Conservation (phyloP, 2,113 vertebrate genomes). For the Edolisoma coerulescens region DNA sequence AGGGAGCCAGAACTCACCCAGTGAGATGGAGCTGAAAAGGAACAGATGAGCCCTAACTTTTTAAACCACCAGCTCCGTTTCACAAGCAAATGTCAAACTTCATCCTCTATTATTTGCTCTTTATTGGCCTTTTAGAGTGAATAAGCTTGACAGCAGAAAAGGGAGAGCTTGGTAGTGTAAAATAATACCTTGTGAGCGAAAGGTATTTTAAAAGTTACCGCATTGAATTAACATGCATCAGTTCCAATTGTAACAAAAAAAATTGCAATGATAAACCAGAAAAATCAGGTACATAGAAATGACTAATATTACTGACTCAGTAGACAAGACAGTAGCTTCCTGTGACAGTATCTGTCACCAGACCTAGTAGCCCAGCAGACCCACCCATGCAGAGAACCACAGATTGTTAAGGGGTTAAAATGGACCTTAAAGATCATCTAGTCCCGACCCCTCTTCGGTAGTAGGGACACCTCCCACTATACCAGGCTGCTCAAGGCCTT, state of each 20-base stretch:
- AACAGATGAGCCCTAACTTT: neutral
- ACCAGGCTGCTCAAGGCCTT: neutral
- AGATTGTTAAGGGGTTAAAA: neutral
- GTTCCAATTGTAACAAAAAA: neutral
- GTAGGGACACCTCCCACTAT: neutral
- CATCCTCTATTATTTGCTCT: constrained; percentile 20
- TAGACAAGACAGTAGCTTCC: neutral
- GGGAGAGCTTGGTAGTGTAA: neutral
- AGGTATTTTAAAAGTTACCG: neutral
- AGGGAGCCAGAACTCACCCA: neutral
- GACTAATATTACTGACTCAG: neutral
- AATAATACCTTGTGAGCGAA: neutral
- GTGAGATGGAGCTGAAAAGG: neutral
- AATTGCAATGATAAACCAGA: neutral
- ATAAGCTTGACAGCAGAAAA: neutral
- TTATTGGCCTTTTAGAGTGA: constrained; percentile 17
- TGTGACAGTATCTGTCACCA: neutral
- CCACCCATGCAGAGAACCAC: neutral
- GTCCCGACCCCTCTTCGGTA: fast-evolving
- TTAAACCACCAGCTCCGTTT: neutral
- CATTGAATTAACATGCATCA: neutral
- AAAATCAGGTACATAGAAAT: neutral
- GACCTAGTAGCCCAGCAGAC: neutral
- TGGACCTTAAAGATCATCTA: neutral
- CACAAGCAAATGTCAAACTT: constrained; percentile 34